phyloP scores from a whole-genome alignment of 2,888 invertebrate genomes.

The Campaea margaritaria region DNA sequence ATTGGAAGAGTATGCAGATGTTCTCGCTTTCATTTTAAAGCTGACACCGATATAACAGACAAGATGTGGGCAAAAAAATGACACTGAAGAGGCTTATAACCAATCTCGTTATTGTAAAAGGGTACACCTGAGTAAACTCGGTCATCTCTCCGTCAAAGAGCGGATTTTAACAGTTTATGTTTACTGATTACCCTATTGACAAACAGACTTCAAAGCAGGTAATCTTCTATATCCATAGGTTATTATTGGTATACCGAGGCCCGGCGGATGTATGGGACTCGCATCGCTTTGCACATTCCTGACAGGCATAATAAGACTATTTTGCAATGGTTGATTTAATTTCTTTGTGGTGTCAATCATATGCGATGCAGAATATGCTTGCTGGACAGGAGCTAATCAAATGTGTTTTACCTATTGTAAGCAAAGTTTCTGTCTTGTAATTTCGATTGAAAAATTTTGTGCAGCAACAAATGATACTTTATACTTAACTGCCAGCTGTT shows the following conservation, averaged over 20 bases:
- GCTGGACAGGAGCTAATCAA: conserved; percentile 36
- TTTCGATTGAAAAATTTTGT: too few species aligned
- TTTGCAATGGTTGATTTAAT: conserved; percentile 30
- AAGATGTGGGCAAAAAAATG: conserved; percentile 49
- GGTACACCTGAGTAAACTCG: conserved; percentile 79
- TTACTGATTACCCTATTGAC: conserved; percentile 79
- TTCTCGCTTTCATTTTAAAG: conserved; percentile 48
- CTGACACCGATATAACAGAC: conserved; percentile 48
- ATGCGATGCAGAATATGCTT: not conserved
- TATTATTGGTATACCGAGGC: conserved; percentile 56
- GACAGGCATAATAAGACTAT: conserved; percentile 45
- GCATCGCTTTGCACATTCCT: conserved; percentile 45
- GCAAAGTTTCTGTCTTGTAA: too few species aligned
- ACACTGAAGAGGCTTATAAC: conserved; percentile 64
- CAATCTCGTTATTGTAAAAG: conserved; percentile 59
- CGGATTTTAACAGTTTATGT: conserved; percentile 82
- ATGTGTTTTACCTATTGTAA: not conserved
- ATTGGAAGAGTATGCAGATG: conserved; percentile 8
- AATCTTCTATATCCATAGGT: conserved; percentile 60
- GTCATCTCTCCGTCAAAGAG: conserved; percentile 68
- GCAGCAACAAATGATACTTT: too few species aligned
- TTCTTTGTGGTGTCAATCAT: conserved; percentile 7
- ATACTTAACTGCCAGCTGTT: too few species aligned
- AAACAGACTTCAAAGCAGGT: conserved; percentile 78
- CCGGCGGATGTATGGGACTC: conserved; percentile 56